Conservation (phyloP, 2,888 invertebrate species). For the Polymixis flavicincta region DNA sequence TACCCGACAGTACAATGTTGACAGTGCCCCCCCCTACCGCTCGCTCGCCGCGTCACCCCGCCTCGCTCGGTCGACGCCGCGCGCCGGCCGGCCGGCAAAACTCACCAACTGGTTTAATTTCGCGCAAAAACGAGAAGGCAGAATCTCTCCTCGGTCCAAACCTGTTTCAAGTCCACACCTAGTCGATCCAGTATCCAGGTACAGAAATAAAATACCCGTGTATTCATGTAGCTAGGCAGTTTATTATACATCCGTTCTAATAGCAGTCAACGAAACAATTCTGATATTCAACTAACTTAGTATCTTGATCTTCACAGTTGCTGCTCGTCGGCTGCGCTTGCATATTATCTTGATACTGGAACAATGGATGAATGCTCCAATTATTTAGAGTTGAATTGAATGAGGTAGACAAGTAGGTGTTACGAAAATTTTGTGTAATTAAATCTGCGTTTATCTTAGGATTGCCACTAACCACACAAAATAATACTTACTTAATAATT, state of each 20-base stretch:
- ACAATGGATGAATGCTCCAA: constrained; percentile 61
- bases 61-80: constrained; percentile 51
- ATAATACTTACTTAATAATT: no score
- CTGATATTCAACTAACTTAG: constrained; percentile 68
- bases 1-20: constrained; percentile 80
- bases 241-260: constrained; percentile 59
- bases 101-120: constrained; percentile 84
- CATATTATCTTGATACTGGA: constrained; percentile 70
- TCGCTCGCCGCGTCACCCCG: constrained; percentile 55
- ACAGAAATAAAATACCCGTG: constrained; percentile 71
- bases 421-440: constrained; percentile 46
- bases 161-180: constrained; percentile 72
- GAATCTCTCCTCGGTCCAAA: constrained; percentile 72
- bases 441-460: constrained; percentile 8
- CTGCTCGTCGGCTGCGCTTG: constrained; percentile 56
- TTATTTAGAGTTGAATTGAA: constrained; percentile 45
- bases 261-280: constrained; percentile 77
- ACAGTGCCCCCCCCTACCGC: constrained; percentile 66
- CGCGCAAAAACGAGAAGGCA: constrained; percentile 87
- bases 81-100: constrained; percentile 72
- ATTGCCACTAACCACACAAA: background rate
- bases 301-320: constrained; percentile 65
- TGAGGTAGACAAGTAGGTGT: constrained; percentile 24
- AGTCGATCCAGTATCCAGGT: constrained; percentile 63
- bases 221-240: constrained; percentile 47